phyloP scores from a whole-genome alignment of 2,797 vertebrate species.

The Ispidina picta region DNA sequence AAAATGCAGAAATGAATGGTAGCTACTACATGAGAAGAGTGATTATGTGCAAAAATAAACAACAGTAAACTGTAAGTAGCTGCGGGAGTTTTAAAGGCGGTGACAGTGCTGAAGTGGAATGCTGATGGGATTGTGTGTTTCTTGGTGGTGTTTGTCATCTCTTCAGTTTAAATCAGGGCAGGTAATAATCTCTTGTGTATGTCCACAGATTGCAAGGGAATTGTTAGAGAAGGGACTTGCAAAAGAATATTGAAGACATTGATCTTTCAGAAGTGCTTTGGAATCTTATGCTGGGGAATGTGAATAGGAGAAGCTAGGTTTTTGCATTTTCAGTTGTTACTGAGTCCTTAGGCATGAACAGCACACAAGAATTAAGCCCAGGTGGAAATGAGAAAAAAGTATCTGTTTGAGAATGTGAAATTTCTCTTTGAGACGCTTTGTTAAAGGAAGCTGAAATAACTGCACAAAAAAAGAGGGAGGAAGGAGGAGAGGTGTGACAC shows the following conservation, averaged over 20 bases:
- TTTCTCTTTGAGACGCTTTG: not conserved
- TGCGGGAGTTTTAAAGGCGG: not conserved
- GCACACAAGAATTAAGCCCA: not conserved
- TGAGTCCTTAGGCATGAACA: not conserved
- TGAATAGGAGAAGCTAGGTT: not conserved
- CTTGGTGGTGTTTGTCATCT: not conserved
- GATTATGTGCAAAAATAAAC: not conserved
- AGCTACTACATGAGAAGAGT: not conserved
- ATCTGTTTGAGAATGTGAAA: not conserved
- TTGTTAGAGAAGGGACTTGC: not conserved
- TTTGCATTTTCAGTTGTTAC: not conserved
- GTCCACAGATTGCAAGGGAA: not conserved
- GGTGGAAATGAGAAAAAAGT: not conserved
- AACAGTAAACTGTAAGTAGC: not conserved
- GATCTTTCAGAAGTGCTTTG: not conserved
- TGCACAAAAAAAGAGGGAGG: not conserved
- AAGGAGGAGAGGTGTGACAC: not conserved
- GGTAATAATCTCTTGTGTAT: not conserved
- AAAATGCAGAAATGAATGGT: not conserved
- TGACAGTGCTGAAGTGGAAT: not conserved
- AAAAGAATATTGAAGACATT: not conserved
- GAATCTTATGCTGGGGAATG: not conserved
- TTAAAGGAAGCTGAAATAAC: not conserved
- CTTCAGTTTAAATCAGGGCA: not conserved
- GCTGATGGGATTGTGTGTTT: not conserved